Evolutionary conservation across 2,888 invertebrate genomes (phyloP), one percentile per base, ranked within the genome.

Genomic region (Rhamnusium bicolor): DNA sequence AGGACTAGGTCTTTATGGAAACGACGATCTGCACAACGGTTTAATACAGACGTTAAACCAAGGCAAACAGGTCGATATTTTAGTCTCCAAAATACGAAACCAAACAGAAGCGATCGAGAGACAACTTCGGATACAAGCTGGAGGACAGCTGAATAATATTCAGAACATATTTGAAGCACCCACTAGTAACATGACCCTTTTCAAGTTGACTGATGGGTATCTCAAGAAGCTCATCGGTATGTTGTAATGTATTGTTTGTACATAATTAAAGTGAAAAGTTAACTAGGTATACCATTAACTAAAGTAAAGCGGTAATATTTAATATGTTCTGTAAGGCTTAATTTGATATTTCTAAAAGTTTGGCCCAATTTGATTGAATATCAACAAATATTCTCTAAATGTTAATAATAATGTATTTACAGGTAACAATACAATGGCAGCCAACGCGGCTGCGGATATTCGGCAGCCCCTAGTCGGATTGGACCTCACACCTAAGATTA

Each of bases 21-120:
- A 98, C 89, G 97, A 98, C 87, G 96, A 97, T 87, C 92, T 97
- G 54, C 97, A 98, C 91, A 96, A 96, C 88, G 97, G 96, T 7
- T 90, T 97, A 86, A 91, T 95, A 82, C 82, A 82, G 69, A 81
- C 84, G 1, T 62, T 84, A 74, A 80, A 82, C 21, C 94, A 97
- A 12, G 94, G 96, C 5, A 92, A 93, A 84, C 94, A 94, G 87
- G 94, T 97, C 78, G 95, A 96, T 76, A 92, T 93, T 63, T 92
- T 95, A 79, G 93, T 97, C 77, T 92, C 92, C 76, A 93, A 93
- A 60, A 94, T 96, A 69, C 92, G 94, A 83, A 95, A 95, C 87
- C 95, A 96, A 90, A 95, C 95, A 29, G 92, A 92, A 76, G 93
- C 93, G 74, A 91, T 96, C 74, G 95, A 95, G 84, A 90, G 91